Evolutionary conservation across 2,888 invertebrate species (phyloP).

Genomic region (Tupiocoris notatus): DNA sequence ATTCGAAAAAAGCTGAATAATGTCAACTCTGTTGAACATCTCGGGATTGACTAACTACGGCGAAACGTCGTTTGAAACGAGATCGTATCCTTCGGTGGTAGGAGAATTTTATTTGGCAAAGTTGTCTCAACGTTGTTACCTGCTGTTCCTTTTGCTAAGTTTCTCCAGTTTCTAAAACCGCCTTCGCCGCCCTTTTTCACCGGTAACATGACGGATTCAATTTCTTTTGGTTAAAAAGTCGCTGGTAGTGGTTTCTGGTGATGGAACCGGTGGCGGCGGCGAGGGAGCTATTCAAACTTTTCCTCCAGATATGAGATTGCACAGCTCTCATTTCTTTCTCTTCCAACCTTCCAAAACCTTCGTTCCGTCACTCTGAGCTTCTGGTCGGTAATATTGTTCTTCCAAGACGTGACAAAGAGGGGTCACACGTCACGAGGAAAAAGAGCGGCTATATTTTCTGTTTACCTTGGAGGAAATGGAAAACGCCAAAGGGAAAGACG

Average conservation of each 20-base stretch:
- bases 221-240: conserved; percentile 21
- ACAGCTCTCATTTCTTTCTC: conserved; percentile 30
- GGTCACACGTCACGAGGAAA: conserved; percentile 30
- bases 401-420: conserved; percentile 33
- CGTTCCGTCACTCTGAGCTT: not conserved
- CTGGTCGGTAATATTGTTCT: conserved; percentile 34
- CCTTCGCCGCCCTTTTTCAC: not conserved
- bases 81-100: no score
- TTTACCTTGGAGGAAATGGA: not conserved
- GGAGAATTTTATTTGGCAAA: not conserved
- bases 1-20: no score
- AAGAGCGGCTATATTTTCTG: conserved; percentile 31
- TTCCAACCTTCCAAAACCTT: not conserved
- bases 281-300: conserved; percentile 30
- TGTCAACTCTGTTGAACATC: no score
- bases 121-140: not conserved
- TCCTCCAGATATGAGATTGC: conserved; percentile 36
- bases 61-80: not conserved
- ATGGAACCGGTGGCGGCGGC: not conserved
- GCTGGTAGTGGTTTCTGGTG: not conserved
- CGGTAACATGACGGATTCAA: conserved; percentile 26
- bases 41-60: no score
- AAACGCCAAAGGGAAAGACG: not conserved
- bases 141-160: not conserved
- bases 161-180: not conserved